Conservation (phyloP, 2,797 vertebrate species). For the Syncerus caffer region DNA sequence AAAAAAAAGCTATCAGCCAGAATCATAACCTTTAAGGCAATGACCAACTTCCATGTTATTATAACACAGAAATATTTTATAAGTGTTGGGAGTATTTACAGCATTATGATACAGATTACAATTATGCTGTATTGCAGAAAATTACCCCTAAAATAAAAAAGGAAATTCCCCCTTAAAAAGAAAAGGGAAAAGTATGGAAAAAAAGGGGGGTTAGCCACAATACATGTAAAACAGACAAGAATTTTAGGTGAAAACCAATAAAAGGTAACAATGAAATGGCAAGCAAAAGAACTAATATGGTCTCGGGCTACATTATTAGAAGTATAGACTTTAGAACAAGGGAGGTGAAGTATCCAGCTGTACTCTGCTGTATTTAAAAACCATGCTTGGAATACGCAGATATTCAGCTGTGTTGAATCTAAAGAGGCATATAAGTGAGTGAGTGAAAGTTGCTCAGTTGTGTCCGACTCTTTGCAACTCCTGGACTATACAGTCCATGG, state of each 20-base stretch:
- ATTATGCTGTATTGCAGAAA: not conserved
- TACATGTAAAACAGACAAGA: not conserved
- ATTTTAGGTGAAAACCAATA: not conserved
- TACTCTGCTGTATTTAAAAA: not conserved
- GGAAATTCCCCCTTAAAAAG: not conserved
- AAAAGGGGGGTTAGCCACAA: not conserved
- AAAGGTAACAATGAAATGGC: not conserved
- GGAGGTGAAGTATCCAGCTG: not conserved
- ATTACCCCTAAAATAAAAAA: not conserved
- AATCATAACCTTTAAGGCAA: not conserved
- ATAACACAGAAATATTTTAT: not conserved
- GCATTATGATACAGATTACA: not conserved
- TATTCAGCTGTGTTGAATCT: not conserved
- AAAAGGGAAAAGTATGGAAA: not conserved
- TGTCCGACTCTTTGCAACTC: not conserved
- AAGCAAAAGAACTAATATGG: not conserved
- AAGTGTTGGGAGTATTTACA: not conserved
- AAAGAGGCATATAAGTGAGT: not conserved
- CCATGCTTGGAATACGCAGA: not conserved
- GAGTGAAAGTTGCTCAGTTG: not conserved
- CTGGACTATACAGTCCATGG: not conserved
- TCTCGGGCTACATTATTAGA: not conserved
- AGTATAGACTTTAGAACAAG: not conserved
- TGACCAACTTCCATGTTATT: not conserved
- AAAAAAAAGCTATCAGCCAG: not conserved